Evolutionary conservation across 2,888 invertebrate genomes (phyloP).

Genomic region (Gymnosoma rotundatum): DNA sequence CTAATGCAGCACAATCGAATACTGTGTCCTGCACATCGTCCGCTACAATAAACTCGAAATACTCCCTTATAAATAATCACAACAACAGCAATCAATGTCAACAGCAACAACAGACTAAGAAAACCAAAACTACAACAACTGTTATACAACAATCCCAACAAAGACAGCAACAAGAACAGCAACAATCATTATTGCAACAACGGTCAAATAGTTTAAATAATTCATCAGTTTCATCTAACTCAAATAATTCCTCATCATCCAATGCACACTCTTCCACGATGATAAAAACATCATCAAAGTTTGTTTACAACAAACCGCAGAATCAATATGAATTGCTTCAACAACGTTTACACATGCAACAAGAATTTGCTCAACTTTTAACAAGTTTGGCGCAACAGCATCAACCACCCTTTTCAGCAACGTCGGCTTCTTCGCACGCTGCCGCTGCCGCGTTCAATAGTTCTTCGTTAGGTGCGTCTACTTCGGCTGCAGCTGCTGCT

Average conservation of each 20-base stretch:
- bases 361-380: conserved; percentile 78
- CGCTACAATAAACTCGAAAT: conserved; percentile 53
- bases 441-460: conserved; percentile 62
- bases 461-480: conserved; percentile 53
- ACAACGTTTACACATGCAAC: conserved; percentile 78
- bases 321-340: conserved; percentile 78
- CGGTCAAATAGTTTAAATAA: conserved; percentile 57
- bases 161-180: conserved; percentile 60
- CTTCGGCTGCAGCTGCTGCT: conserved; percentile 66
- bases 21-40: conserved; percentile 48
- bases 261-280: conserved; percentile 64
- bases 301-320: conserved; percentile 79
- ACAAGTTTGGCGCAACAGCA: conserved; percentile 76
- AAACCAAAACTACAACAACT: conserved; percentile 60
- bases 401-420: conserved; percentile 62
- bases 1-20: conserved; percentile 68
- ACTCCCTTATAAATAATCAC: conserved; percentile 40
- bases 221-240: conserved; percentile 57
- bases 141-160: conserved; percentile 66
- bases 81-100: conserved; percentile 67
- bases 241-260: conserved; percentile 39
- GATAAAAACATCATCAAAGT: conserved; percentile 78
- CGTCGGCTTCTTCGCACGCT: conserved; percentile 61
- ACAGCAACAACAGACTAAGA: conserved; percentile 59
- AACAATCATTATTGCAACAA: conserved; percentile 66